Conservation (phyloP, 2,797 vertebrate genomes). For the Phrynocephalus guinanensis region DNA sequence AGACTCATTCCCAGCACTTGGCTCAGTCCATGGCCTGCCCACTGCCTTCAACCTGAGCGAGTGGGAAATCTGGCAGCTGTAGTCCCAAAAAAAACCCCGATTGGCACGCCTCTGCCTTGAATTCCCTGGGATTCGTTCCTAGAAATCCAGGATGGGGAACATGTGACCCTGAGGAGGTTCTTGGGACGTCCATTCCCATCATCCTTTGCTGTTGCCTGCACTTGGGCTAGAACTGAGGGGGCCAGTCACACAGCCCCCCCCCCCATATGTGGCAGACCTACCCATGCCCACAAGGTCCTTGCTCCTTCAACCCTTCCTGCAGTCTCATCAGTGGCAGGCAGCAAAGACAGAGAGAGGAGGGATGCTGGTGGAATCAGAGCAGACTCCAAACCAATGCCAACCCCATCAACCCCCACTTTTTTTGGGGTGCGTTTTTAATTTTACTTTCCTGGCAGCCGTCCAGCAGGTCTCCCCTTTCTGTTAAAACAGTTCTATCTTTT, state of each 20-base stretch:
- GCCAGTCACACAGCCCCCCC: too few species aligned
- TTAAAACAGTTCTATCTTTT: constrained; percentile 52
- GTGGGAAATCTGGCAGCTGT: too few species aligned
- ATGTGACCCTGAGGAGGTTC: neutral
- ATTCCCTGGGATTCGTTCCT: neutral
- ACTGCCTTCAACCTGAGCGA: too few species aligned
- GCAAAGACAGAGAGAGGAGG: neutral
- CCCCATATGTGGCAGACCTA: too few species aligned
- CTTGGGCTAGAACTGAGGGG: too few species aligned
- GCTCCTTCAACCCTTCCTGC: neutral
- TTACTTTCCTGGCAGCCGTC: constrained; percentile 68
- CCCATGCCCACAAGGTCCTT: neutral
- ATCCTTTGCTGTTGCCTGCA: too few species aligned
- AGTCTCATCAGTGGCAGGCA: constrained; percentile 27
- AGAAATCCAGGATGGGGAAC: neutral
- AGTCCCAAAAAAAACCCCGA: too few species aligned
- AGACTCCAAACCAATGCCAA: constrained; percentile 10
- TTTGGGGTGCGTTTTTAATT: constrained; percentile 52
- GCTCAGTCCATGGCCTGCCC: too few species aligned
- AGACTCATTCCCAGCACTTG: too few species aligned
- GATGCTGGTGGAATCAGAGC: neutral
- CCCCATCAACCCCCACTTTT: constrained; percentile 41
- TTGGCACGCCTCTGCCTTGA: too few species aligned
- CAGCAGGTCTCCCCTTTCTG: constrained; percentile 55
- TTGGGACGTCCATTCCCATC: neutral